Percentiles rank a stretch among this genome's conserved stretches.
These are phyloP conservation scores for Campoplex capitator DNA, from an alignment of 2,888 invertebrate genomes.

Conservation along the genomic window DNA sequence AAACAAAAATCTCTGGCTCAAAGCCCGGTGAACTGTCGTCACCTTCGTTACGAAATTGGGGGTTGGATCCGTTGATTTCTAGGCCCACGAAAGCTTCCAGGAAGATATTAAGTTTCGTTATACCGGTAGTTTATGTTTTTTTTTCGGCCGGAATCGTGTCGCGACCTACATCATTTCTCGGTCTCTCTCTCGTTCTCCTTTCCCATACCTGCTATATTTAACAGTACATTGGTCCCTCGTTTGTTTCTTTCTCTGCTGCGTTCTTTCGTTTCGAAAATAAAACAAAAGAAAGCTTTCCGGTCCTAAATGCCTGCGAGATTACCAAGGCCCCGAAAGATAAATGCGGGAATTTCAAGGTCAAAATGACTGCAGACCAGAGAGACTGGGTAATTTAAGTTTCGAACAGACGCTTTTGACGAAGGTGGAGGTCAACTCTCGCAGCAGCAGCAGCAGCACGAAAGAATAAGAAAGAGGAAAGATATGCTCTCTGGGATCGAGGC, in stretches of 20 bases:
- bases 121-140: neutral
- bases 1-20: neutral
- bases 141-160: neutral
- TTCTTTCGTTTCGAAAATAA: constrained; percentile 6
- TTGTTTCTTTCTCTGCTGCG: constrained; percentile 9
- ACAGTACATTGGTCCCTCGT: neutral
- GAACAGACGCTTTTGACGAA: constrained; percentile 49
- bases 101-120: neutral
- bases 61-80: neutral
- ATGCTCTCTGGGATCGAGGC: neutral
- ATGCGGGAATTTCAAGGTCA: constrained; percentile 52
- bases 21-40: neutral
- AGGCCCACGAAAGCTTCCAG: neutral
- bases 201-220: neutral
- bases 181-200: constrained; percentile 24
- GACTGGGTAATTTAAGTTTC: constrained; percentile 57
- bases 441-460: neutral
- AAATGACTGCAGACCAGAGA: neutral
- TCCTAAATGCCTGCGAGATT: constrained; percentile 27
- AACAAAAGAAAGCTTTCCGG: constrained; percentile 14
- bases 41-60: neutral
- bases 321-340: constrained; percentile 14
- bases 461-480: constrained; percentile 16
- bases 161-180: constrained; percentile 56
- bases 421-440: constrained; percentile 50